Conservation (phyloP, 2,797 vertebrate species). For the Heteromormyrus szaboi region DNA sequence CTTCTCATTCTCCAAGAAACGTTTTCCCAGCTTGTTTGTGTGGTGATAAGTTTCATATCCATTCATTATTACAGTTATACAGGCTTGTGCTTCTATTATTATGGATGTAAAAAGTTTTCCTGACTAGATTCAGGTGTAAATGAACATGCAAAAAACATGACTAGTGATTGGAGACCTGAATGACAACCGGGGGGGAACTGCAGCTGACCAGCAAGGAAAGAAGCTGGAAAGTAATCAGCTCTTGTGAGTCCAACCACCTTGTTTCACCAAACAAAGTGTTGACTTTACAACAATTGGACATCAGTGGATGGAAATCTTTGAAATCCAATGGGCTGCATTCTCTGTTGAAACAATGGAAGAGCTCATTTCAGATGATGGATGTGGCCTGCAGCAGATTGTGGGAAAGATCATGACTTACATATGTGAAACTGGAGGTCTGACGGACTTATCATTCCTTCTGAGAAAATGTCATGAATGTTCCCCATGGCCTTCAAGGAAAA, state of each 20-base stretch:
- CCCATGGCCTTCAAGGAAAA: not conserved
- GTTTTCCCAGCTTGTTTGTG: not conserved
- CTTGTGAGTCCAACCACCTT: not conserved
- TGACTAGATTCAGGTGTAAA: not conserved
- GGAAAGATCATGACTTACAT: not conserved
- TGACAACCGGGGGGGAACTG: not conserved
- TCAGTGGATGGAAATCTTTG: not conserved
- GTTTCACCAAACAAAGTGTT: not conserved
- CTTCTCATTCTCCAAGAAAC: not conserved
- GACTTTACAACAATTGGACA: not conserved
- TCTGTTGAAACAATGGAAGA: not conserved
- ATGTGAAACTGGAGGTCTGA: not conserved
- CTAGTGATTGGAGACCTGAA: not conserved
- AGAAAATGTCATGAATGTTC: not conserved
- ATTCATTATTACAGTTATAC: not conserved
- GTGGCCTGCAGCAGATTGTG: not conserved
- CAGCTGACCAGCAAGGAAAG: not conserved
- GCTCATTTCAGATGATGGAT: not conserved
- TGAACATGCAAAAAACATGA: not conserved
- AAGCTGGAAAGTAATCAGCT: not conserved
- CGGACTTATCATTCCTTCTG: not conserved
- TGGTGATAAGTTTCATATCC: not conserved
- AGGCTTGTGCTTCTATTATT: not conserved
- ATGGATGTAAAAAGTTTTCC: not conserved
- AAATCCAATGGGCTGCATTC: not conserved